Evolutionary conservation across 2,888 invertebrate species (phyloP), one percentile per base, ranked within the genome.

Genomic region (Clusia tigrina): DNA sequence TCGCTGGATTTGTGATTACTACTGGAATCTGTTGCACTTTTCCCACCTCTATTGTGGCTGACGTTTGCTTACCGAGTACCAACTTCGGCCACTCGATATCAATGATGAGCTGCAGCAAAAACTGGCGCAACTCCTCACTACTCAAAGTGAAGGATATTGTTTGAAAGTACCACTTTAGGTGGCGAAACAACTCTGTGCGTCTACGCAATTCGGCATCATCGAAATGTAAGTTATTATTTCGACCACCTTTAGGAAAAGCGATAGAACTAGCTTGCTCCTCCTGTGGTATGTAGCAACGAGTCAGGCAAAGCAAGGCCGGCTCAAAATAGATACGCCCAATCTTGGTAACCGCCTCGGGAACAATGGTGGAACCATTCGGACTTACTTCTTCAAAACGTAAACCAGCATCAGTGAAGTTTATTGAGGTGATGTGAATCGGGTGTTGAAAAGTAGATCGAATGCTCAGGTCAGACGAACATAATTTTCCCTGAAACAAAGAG

Each of bases 371-470:
- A 12, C 65, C 65, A n/a, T 76, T 78, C 5, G 71, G 66, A 68
- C 85, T 84, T 78, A 83, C 85, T 71, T 85, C 85, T 70, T 84
- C 84, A 69, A 87, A 87, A 69, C 87, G 88, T 17, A 91, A 85
- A 3, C 90, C 86, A 1, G 90, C 86, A 37, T 89, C 85, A 24
- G 87, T 86, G 62, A 91, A 89, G 37, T 87, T 69, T 10, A 84
- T 77, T 9, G 80, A 74, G 37, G 78, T 79, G 0, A 96, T 89
- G 69, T 89, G 89, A 92, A 97, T 93, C 57, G 89, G 87, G 74
- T 91, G 89, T 69, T 89, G 85, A 85, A 95, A 95, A 3, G 90
- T 90, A 74, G 93, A 95, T 77, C 92, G 90, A 67, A 96, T 88
- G 78, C 90, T 88, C 65, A 97, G 85, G 71, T 91, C 90, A 74